Conservation (phyloP, 2,113 vertebrate genomes). For the Puma concolor region DNA sequence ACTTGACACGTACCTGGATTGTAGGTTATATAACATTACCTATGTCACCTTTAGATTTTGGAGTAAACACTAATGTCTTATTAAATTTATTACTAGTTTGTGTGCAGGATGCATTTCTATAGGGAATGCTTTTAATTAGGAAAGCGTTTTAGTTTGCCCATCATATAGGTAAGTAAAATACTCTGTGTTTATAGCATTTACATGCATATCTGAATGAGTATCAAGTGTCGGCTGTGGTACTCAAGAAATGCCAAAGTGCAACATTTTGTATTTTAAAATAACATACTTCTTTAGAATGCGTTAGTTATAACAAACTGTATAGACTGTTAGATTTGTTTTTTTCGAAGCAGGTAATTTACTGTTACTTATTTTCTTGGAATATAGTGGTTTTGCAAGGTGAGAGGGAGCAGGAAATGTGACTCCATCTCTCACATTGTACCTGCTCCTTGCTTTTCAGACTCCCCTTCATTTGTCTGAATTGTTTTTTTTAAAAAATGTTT, state of each 20-base stretch:
- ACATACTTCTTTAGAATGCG: conserved; percentile 1
- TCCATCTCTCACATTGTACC: not conserved
- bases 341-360: not conserved
- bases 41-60: conserved; percentile 35
- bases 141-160: not conserved
- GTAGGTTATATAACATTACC: not conserved
- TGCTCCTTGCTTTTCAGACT: not conserved
- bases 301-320: not conserved
- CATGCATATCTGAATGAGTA: conserved; percentile 33
- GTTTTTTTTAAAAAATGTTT: too few relatives aligned
- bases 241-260: not conserved
- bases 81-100: not conserved
- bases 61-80: conserved; percentile 28
- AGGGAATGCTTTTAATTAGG: conserved; percentile 19
- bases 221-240: not conserved
- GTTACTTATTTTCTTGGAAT: not conserved
- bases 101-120: not conserved
- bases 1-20: not conserved
- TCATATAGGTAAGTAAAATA: conserved; percentile 4
- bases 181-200: not conserved
- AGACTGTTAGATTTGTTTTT: not conserved
- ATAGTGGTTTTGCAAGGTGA: not conserved
- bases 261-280: conserved; percentile 37
- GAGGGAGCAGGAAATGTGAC: too few relatives aligned
- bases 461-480: not conserved